These are phyloP conservation scores for Cryptocephalus primarius DNA, from an alignment of 2,888 invertebrate species.

Conservation along the genomic window DNA sequence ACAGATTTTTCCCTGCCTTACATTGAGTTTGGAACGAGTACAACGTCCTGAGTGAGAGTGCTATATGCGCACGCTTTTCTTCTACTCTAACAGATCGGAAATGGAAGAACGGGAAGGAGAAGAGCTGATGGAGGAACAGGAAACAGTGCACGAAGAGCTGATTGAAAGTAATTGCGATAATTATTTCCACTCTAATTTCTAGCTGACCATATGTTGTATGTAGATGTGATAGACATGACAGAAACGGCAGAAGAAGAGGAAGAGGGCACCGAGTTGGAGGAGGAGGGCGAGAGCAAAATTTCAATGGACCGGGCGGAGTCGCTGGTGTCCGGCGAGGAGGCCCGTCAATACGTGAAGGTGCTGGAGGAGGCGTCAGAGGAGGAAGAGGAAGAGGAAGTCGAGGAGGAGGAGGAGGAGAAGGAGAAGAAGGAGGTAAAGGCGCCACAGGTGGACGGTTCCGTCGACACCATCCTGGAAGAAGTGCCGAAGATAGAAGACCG, in stretches of 20 bases:
- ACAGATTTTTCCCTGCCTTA: too few relatives aligned
- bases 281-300: conserved; percentile 2
- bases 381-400: conserved; percentile 1
- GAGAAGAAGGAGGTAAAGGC: not conserved
- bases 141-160: too few relatives aligned
- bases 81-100: too few relatives aligned
- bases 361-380: not conserved
- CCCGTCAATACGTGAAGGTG: not conserved
- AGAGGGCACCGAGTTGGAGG: not conserved
- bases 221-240: conserved; percentile 9
- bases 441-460: conserved; percentile 10
- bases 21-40: too few relatives aligned
- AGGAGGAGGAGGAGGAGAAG: conserved; percentile 1
- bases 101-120: too few relatives aligned
- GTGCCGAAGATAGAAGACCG: conserved; percentile 10
- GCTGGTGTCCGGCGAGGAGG: too few relatives aligned
- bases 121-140: too few relatives aligned
- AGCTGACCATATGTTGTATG: too few relatives aligned
- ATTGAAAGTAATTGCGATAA: too few relatives aligned
- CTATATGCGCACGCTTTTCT: too few relatives aligned
- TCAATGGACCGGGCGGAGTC: conserved; percentile 7
- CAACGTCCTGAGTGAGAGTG: too few relatives aligned
- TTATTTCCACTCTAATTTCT: too few relatives aligned
- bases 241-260: conserved; percentile 2
- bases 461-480: conserved; percentile 17